Evolutionary conservation across 2,888 invertebrate species (phyloP).

Genomic region (Melikaiella ostensackeni): DNA sequence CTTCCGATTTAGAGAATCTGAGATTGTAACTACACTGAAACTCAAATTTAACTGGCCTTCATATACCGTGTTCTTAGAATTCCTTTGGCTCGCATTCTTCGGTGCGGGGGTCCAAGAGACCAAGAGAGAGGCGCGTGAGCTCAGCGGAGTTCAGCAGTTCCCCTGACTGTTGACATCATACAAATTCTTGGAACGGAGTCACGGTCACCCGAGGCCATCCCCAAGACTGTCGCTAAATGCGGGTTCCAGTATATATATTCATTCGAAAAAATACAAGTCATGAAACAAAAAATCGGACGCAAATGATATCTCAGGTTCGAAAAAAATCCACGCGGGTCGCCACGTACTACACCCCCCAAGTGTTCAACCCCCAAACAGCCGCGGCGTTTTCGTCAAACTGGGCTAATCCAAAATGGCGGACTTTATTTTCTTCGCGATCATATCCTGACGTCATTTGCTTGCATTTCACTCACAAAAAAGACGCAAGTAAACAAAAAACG

Average conservation of each 20-base stretch:
- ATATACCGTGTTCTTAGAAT: no score
- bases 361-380: not conserved
- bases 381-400: not conserved
- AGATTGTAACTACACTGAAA: not conserved
- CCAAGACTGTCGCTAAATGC: no score
- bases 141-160: no score
- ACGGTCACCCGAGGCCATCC: no score
- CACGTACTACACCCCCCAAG: constrained; percentile 1
- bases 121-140: no score
- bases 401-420: constrained; percentile 4
- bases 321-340: not conserved
- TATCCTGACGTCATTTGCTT: not conserved
- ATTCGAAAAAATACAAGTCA: not conserved
- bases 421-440: not conserved
- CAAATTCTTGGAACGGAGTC: no score
- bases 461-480: not conserved
- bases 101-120: no score
- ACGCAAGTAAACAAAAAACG: constrained; percentile 12
- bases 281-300: not conserved
- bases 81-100: no score
- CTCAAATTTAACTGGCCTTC: no score
- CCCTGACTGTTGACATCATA: no score
- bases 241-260: not conserved
- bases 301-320: not conserved
- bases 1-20: no score